Conservation (phyloP, 1,140 invertebrate species). For the Brachionus calyciflorus region DNA sequence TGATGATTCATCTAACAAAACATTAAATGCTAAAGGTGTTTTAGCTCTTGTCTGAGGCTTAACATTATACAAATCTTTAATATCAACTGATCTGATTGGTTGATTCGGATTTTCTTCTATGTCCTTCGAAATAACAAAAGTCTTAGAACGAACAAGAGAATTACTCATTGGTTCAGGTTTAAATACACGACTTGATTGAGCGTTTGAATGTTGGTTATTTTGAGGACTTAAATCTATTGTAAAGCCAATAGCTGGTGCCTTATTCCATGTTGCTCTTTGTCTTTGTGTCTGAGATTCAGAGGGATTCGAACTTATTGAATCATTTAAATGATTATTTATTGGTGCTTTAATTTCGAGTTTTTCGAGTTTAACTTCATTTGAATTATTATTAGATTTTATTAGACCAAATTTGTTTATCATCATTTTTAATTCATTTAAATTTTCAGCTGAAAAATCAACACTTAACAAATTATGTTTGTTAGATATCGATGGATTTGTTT, state of each 20-base stretch:
- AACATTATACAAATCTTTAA: constrained; percentile 40
- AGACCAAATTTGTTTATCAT: not conserved
- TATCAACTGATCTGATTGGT: not conserved
- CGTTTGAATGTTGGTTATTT: too few species aligned
- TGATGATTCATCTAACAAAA: constrained; percentile 15
- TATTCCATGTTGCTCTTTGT: constrained; percentile 15
- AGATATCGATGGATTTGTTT: not conserved
- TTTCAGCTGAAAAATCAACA: not conserved
- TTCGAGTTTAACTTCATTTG: too few species aligned
- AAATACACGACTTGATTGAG: not conserved
- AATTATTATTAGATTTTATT: too few species aligned
- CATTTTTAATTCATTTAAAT: not conserved
- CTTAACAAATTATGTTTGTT: not conserved
- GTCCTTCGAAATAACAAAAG: constrained; percentile 4
- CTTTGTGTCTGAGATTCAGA: not conserved
- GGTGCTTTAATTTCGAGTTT: too few species aligned
- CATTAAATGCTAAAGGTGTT: constrained; percentile 41
- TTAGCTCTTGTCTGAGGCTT: not conserved
- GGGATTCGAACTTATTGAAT: too few species aligned
- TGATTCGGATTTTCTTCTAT: not conserved
- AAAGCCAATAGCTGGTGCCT: not conserved
- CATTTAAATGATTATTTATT: too few species aligned
- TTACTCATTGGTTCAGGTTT: not conserved
- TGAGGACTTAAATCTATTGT: not conserved
- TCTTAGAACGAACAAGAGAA: constrained; percentile 16